Percentiles rank a stretch among this genome's conserved stretches.
These are phyloP conservation scores for Aegotheles bennettii DNA, from an alignment of 2,113 vertebrate genomes.

Conservation along the genomic window DNA sequence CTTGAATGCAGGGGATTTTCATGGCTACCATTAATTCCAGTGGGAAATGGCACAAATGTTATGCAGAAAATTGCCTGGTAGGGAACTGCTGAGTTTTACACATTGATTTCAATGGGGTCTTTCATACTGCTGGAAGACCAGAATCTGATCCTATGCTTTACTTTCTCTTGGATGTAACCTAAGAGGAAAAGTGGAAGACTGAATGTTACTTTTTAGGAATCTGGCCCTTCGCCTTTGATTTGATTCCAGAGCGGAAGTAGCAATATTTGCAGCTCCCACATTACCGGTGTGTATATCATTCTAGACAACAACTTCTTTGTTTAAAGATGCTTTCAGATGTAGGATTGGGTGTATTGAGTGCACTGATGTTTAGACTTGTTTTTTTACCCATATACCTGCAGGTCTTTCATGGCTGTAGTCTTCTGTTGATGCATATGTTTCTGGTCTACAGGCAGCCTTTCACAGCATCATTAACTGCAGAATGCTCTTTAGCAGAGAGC, in stretches of 20 bases:
- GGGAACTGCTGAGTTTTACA: slow-evolving; percentile 18
- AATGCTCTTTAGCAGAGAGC: slow-evolving; percentile 30
- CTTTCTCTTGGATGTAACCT: slow-evolving; percentile 30
- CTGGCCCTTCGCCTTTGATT: slow-evolving; percentile 11
- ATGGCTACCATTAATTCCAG: background rate
- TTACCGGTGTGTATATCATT: background rate
- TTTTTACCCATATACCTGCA: slow-evolving; percentile 36
- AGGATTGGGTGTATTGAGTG: background rate
- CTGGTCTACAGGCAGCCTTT: slow-evolving; percentile 28
- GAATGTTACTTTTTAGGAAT: slow-evolving; percentile 9
- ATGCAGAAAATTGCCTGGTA: background rate
- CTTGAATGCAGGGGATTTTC: background rate
- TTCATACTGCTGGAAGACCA: background rate
- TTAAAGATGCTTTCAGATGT: slow-evolving; percentile 48
- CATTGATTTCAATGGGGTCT: background rate
- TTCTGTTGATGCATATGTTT: slow-evolving; percentile 30
- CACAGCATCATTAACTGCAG: slow-evolving; percentile 28
- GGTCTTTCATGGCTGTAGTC: slow-evolving; percentile 24
- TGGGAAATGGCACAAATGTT: background rate
- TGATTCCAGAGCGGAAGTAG: slow-evolving; percentile 45
- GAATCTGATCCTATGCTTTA: slow-evolving; percentile 22
- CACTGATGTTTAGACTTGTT: background rate
- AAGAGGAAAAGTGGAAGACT: slow-evolving; percentile 39
- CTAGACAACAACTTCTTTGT: slow-evolving; percentile 37
- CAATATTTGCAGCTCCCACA: background rate